Base-by-base conservation (phyloP, 2,113 vertebrate genomes). In the Sturnus vulgaris region DNA sequence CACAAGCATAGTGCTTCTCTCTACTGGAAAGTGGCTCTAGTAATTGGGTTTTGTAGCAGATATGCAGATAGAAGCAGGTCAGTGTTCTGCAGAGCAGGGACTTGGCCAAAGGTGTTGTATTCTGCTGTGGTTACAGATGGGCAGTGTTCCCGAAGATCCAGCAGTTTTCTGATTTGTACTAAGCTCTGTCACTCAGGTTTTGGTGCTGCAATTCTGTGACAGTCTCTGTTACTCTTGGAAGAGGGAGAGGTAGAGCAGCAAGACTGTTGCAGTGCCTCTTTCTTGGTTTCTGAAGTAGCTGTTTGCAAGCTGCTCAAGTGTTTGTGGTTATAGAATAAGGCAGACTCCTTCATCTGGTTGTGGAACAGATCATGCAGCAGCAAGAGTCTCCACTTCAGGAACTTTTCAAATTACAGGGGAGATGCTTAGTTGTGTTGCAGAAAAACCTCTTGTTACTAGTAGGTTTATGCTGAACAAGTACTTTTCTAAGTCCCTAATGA, bases 1-100 rank as follows among this genome's bases (percentile, higher is more conserved):
- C 0, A 1, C 30, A 35, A 21, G 4, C 5, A 3, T 8, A 14
- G 1, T 64, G 24, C 37, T 50, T 28, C 56, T 57, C n/a, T 55
- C 28, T 50, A 2, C n/a, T 69, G 49, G 27, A 7, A 72, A n/a
- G 50, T 42, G 57, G 12, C 10, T 66, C 8, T 57, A 3, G 28
- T 46, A 68, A 60, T 20, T 25, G 16, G 17, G 13, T 73, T 65
- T 31, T 59, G 27, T 20, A 35, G 64, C 30, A 65, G 24, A 37
- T n/a, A 6, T 5, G 19, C 31, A 44, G 9, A 16, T 16, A 44
- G 63, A 24, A 55, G 40, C 23, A n/a, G 24, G 19, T 66, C 15
- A 20, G 2, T 40, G 33, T 17, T 92, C 72, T 77, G 52, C 24
- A 20, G n/a, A 55, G 37, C 46, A n/a, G 47, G 15, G 42, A 1